Evolutionary conservation across 2,113 vertebrate species (phyloP).

Genomic region (Thunnus maccoyii): DNA sequence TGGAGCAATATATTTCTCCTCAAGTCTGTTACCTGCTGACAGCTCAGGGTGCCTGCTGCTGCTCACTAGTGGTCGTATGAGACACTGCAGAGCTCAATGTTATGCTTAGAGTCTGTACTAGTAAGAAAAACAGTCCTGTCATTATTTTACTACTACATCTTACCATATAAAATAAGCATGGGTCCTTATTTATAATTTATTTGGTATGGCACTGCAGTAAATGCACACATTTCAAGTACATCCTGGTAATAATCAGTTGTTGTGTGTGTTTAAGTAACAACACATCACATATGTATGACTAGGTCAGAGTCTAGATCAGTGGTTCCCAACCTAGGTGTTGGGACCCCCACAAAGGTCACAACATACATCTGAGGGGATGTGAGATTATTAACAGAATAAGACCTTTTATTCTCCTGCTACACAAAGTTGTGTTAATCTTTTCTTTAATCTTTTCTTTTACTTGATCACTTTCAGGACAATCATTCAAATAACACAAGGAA

Average conservation of each 20-base stretch:
- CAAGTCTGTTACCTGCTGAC: constrained; percentile 37
- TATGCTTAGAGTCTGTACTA: not conserved
- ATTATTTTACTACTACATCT: not conserved
- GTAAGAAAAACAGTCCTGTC: not conserved
- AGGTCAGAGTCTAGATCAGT: no score
- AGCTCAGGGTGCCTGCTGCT: constrained; percentile 42
- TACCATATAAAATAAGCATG: not conserved
- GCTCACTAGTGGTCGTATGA: constrained; percentile 70
- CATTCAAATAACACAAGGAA: no score
- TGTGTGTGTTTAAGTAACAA: not conserved
- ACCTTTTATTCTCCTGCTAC: no score
- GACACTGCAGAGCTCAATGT: constrained; percentile 43
- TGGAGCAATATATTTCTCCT: constrained; percentile 54
- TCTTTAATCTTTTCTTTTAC: no score
- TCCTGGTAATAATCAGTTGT: not conserved
- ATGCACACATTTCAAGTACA: not conserved
- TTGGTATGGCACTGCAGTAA: not conserved
- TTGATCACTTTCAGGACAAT: no score
- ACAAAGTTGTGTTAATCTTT: no score
- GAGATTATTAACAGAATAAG: no score
- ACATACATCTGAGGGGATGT: no score
- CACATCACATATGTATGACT: no score
- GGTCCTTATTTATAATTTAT: not conserved
- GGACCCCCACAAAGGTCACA: no score
- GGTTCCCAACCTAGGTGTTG: no score